phyloP scores from a whole-genome alignment of 2,888 invertebrate species.

The Epinotia bilunana region DNA sequence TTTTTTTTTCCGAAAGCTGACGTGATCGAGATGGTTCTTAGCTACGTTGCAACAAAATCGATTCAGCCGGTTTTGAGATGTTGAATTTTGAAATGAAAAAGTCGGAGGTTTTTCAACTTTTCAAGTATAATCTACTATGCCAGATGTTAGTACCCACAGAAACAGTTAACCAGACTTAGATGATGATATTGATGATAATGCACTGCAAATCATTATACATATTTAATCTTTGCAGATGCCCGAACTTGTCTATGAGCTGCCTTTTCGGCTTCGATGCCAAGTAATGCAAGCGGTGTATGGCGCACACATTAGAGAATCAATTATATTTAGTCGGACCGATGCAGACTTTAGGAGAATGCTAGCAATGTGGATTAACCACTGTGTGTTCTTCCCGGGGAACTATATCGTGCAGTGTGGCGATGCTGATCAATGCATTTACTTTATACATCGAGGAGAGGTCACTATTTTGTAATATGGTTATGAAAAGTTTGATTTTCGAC shows the following conservation, averaged over 20 bases:
- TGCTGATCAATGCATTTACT: conserved; percentile 83
- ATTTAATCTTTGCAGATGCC: conserved; percentile 65
- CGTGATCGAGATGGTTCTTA: no score
- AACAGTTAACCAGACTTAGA: no score
- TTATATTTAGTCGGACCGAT: conserved; percentile 79
- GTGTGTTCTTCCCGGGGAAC: conserved; percentile 82
- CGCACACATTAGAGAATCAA: conserved; percentile 75
- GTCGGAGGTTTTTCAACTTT: no score
- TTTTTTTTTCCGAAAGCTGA: no score
- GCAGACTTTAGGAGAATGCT: conserved; percentile 80
- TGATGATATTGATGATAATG: no score
- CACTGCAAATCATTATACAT: background rate
- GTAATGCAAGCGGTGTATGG: conserved; percentile 82
- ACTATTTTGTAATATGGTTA: background rate
- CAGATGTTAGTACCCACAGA: no score
- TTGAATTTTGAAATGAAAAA: no score
- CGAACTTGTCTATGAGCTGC: conserved; percentile 67
- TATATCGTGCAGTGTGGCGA: conserved; percentile 84
- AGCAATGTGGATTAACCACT: conserved; percentile 77
- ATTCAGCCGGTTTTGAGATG: no score
- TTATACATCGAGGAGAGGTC: conserved; percentile 83
- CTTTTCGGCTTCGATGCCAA: conserved; percentile 76
- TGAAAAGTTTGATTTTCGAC: background rate
- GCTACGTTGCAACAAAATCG: no score
- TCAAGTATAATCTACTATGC: no score